phyloP scores from a whole-genome alignment of 2,113 vertebrate species.

The Meriones unguiculatus region DNA sequence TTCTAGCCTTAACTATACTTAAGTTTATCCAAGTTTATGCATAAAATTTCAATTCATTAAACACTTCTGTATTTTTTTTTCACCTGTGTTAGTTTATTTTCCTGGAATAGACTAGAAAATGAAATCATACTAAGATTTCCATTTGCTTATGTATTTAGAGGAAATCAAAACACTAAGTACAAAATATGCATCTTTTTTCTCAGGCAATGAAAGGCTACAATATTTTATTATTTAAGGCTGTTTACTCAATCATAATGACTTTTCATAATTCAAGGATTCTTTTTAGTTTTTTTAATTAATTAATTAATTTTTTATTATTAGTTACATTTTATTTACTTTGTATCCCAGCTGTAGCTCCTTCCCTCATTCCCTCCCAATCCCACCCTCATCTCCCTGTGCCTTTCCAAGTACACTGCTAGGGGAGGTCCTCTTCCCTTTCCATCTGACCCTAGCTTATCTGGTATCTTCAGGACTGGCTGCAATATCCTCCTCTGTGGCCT shows the following conservation, averaged over 20 bases:
- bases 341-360: no score
- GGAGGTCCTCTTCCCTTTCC: no score
- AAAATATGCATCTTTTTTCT: conserved; percentile 18
- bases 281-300: no score
- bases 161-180: conserved; percentile 50
- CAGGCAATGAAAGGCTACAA: background rate
- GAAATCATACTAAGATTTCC: conserved; percentile 36
- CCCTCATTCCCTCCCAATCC: no score
- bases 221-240: background rate
- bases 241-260: background rate
- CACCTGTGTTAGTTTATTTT: conserved; percentile 43
- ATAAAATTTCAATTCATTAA: conserved; percentile 49
- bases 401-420: no score
- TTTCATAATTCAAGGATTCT: conserved; percentile 20
- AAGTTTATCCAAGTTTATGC: conserved; percentile 8
- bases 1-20: background rate
- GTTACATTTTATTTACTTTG: no score
- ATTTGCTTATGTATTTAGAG: conserved; percentile 3
- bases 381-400: no score
- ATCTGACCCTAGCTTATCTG: no score
- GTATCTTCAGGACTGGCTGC: no score
- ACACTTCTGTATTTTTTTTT: background rate
- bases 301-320: no score
- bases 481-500: no score
- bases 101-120: conserved; percentile 44